Evolutionary conservation across 2,113 vertebrate species (phyloP), one percentile per base, ranked within the genome.

Genomic region (Taxidea taxus): DNA sequence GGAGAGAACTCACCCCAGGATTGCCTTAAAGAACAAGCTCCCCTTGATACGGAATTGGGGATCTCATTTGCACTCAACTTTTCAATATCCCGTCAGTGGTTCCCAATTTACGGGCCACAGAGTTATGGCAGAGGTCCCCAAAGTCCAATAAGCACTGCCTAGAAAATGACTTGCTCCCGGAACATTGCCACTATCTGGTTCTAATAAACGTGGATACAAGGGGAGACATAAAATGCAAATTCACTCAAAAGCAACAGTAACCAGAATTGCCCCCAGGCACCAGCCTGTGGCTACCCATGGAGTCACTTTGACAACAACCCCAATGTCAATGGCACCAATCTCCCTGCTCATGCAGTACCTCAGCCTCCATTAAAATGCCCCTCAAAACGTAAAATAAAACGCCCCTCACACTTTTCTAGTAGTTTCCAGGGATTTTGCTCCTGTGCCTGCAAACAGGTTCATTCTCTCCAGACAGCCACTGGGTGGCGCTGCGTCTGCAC

Each of bases 151-250:
- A 97, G 51, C 68, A 42, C 84, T 51, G 83, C 80, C 84, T 81
- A 60, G 96, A 90, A 82, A 89, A 97, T 44, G 90, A 64, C 95
- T 93, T 51, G 54, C 16, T 92, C 62, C 60, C 37, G 8, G 47
- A 20, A 51, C 44, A 54, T 80, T 85, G 94, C 92, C 80, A 37
- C 47, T 44, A 51, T 68, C 62, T 95, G 75, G 54, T 96, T 87
- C 87, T 93, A 93, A 92, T 85, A 58, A 70, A 58, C 29, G 47
- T 8, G 87, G 87, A 60, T 74, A 34, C 66, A 44, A 37, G 27
- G n/a, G 34, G 87, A 94, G 74, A 90, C 87, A 91, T 89, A 97
- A 96, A 98, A 98, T 96, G 97, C 95, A 98, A 96, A 97, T 97
- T 95, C 87, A 95, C 82, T 92, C 51, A 64, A 88, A 96, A 97